These are phyloP conservation scores for Leptarthrus brevirostris DNA, from an alignment of 2,888 invertebrate species.

Conservation along the genomic window DNA sequence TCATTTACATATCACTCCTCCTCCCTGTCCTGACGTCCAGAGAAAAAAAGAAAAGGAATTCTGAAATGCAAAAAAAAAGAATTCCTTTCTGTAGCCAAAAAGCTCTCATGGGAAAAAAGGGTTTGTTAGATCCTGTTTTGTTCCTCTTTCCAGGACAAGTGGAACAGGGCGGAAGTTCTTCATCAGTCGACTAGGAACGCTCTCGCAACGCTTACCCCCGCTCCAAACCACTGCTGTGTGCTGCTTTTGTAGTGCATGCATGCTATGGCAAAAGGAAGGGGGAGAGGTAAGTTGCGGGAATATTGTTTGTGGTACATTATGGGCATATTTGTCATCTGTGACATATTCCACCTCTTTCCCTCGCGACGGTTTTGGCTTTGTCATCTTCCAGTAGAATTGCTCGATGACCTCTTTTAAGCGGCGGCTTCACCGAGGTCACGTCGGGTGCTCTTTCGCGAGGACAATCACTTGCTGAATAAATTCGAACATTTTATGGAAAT, in stretches of 20 bases:
- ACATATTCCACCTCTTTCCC: constrained; percentile 3
- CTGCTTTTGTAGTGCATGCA: not conserved
- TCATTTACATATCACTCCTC: constrained; percentile 10
- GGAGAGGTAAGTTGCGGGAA: no score
- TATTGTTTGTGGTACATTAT: constrained; percentile 40
- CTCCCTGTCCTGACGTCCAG: not conserved
- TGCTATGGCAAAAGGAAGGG: not conserved
- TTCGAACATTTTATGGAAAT: constrained; percentile 14
- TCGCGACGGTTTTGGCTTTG: not conserved
- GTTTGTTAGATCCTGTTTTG: constrained; percentile 27
- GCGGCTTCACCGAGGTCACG: not conserved
- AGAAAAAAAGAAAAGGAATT: not conserved
- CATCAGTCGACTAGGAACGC: constrained; percentile 30
- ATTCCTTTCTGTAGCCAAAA: constrained; percentile 29
- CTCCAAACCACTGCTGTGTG: not conserved
- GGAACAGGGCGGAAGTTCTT: constrained; percentile 37
- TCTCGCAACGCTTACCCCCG: not conserved
- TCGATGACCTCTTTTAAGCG: constrained; percentile 7
- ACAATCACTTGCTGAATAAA: constrained; percentile 1
- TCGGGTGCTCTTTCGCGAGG: not conserved
- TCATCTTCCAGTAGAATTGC: not conserved
- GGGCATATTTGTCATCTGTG: constrained; percentile 39
- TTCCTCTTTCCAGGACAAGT: constrained; percentile 42
- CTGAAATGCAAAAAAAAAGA: not conserved
- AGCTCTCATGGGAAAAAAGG: constrained; percentile 18